These are phyloP conservation scores for Hylaeus anthracinus DNA, from an alignment of 1,140 invertebrate genomes.

Conservation along the genomic window DNA sequence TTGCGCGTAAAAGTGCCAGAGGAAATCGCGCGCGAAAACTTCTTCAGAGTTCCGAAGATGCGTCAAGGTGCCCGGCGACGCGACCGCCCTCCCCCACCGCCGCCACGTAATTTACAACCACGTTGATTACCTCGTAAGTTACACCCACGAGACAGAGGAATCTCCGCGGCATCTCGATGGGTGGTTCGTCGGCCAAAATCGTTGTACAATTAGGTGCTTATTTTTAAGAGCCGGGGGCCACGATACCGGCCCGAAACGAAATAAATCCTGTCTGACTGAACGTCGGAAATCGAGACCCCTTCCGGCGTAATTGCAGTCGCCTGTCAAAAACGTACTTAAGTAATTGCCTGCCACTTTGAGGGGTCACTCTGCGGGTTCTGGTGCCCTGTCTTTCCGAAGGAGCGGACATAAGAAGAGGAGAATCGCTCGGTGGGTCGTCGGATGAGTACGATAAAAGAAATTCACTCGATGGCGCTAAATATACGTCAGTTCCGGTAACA, in stretches of 20 bases:
- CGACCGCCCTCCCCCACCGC: not conserved
- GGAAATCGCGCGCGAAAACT: conserved; percentile 7
- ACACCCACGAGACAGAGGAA: conserved; percentile 56
- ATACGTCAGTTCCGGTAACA: no score
- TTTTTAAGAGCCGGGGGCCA: not conserved
- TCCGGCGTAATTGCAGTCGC: not conserved
- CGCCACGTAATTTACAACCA: conserved; percentile 45
- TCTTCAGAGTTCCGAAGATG: not conserved
- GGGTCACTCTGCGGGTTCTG: not conserved
- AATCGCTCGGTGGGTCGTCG: no score
- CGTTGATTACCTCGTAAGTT: conserved; percentile 64
- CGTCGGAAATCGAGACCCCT: not conserved
- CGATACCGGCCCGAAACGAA: not conserved
- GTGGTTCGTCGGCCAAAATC: conserved; percentile 46
- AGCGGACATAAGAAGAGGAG: no score
- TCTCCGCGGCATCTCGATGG: conserved; percentile 30
- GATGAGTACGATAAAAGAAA: no score
- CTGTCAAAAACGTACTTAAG: conserved; percentile 4
- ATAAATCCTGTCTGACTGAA: not conserved
- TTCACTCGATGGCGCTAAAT: no score
- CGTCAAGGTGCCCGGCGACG: conserved; percentile 66
- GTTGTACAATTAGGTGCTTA: conserved; percentile 47
- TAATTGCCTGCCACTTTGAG: not conserved
- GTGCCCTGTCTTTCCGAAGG: no score
- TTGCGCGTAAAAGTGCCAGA: conserved; percentile 19